Conservation (phyloP, 2,797 vertebrate genomes). For the Falco novaeseelandiae region DNA sequence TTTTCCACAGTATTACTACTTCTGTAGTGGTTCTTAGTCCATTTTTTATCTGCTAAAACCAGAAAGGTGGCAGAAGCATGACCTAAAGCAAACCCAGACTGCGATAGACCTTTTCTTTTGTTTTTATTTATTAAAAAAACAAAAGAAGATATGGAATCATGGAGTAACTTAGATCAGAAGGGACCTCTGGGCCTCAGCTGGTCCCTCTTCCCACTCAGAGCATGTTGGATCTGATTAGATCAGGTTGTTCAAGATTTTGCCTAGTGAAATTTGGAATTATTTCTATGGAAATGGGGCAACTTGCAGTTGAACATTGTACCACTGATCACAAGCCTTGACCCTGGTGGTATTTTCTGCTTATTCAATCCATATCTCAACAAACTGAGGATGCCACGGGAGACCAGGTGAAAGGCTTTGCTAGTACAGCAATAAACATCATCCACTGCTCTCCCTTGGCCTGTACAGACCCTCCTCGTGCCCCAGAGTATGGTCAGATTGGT, state of each 20-base stretch:
- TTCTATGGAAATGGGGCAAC: not conserved
- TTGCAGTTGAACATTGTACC: not conserved
- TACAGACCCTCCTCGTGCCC: not conserved
- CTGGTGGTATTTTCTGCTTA: not conserved
- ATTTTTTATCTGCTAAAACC: not conserved
- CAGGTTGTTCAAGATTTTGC: not conserved
- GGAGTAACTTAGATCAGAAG: not conserved
- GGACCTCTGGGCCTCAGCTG: not conserved
- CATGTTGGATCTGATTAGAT: not conserved
- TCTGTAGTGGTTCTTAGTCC: not conserved
- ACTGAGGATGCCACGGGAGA: not conserved
- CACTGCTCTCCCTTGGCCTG: not conserved
- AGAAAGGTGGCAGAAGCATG: not conserved
- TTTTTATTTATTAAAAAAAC: not conserved
- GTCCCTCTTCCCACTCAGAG: not conserved
- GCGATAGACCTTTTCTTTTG: not conserved
- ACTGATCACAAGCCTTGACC: not conserved
- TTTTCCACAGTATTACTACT: not conserved
- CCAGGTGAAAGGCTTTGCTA: not conserved
- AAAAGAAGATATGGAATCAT: not conserved
- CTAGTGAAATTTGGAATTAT: not conserved
- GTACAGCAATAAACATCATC: accelerated
- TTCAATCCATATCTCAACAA: not conserved
- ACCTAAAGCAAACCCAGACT: not conserved
- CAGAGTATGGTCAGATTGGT: not conserved